phyloP scores from a whole-genome alignment of 2,797 vertebrate species.

The Orientallactaga sibirica region DNA sequence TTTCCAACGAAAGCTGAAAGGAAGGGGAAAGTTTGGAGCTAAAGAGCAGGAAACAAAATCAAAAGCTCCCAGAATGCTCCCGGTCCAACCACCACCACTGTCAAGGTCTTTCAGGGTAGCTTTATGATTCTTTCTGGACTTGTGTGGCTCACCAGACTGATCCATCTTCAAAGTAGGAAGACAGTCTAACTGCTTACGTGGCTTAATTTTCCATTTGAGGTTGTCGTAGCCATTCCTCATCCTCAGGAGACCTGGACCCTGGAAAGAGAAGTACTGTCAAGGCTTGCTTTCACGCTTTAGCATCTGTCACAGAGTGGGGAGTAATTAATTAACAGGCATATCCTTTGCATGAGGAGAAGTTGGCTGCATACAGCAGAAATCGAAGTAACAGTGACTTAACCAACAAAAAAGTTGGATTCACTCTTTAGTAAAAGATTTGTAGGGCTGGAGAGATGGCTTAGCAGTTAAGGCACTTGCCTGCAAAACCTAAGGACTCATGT shows the following conservation, averaged over 20 bases:
- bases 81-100: not conserved
- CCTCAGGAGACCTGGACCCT: not conserved
- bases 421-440: not conserved
- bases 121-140: not conserved
- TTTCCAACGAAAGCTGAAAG: slow-evolving; percentile 27
- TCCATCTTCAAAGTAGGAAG: slow-evolving; percentile 7
- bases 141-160: not conserved
- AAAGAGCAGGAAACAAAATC: slow-evolving; percentile 50
- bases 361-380: not conserved
- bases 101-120: not conserved
- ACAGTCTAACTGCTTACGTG: not conserved
- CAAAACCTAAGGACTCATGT: too few relatives aligned
- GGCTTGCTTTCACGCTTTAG: not conserved
- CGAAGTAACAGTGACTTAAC: not conserved
- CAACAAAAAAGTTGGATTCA: slow-evolving; percentile 14
- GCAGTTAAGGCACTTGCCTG: too few relatives aligned
- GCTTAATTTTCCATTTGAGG: slow-evolving; percentile 32
- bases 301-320: not conserved
- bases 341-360: not conserved
- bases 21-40: not conserved
- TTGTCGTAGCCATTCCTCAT: slow-evolving; percentile 36
- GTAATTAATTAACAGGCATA: not conserved
- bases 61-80: slow-evolving; percentile 44
- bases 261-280: not conserved
- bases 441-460: too few relatives aligned